These are phyloP conservation scores for Sepiola atlantica DNA, from an alignment of 2,888 invertebrate species.

Conservation along the genomic window DNA sequence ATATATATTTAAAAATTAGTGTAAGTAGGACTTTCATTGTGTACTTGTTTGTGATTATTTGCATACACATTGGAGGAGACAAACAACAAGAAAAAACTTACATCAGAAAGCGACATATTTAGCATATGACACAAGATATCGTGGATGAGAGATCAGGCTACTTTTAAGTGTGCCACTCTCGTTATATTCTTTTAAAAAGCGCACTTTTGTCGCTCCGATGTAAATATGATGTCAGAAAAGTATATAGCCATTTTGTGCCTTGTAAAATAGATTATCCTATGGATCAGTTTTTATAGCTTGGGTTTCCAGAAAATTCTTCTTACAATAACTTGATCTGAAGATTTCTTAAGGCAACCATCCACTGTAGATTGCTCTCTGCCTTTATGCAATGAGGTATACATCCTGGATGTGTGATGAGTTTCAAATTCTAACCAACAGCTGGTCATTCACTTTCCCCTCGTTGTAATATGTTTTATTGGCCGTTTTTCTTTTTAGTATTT, in stretches of 20 bases:
- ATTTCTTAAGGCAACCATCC: not conserved
- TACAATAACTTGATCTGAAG: not conserved
- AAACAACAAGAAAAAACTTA: no score
- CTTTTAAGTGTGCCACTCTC: no score
- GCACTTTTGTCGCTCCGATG: not conserved
- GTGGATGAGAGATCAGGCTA: no score
- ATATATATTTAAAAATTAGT: no score
- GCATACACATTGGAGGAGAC: no score
- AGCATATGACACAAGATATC: no score
- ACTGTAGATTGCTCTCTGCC: not conserved
- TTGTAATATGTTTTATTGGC: not conserved
- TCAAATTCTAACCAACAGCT: not conserved
- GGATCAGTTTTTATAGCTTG: not conserved
- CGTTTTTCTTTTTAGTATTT: not conserved
- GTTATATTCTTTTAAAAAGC: no score
- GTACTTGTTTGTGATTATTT: no score
- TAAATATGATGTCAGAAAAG: not conserved
- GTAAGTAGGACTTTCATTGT: no score
- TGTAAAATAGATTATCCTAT: not conserved
- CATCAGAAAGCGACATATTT: no score
- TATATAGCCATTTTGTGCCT: not conserved
- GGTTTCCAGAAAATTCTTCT: not conserved
- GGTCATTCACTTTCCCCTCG: not conserved
- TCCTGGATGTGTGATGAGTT: not conserved
- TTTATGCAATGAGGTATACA: not conserved